A percentile compares a stretch with the other conserved stretches of the same genome.
Conservation (phyloP, 2,888 invertebrate species). For the Drosophila melanosoma region DNA sequence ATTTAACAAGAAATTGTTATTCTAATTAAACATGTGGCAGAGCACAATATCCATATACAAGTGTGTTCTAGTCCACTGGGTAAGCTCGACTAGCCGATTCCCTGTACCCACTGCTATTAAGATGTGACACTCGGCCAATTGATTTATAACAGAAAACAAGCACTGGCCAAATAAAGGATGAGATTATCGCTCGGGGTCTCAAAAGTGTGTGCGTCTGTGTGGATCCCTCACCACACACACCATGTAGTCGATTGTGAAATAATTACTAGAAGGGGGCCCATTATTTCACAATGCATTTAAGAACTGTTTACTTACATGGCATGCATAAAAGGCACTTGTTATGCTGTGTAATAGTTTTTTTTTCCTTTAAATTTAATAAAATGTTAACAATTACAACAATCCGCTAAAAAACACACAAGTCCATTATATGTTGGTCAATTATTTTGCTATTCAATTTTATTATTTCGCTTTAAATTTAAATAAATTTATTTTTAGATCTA, state of each 20-base stretch:
- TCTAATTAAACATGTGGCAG: conserved; percentile 30
- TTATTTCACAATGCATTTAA: conserved; percentile 5
- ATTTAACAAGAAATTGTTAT: conserved; percentile 4
- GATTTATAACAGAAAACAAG: conserved; percentile 52
- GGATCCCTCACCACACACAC: background rate
- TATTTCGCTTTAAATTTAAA: background rate
- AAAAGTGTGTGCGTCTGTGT: background rate
- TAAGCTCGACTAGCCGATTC: background rate
- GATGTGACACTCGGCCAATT: conserved; percentile 30
- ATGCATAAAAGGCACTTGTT: conserved; percentile 25
- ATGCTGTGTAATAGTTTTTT: conserved; percentile 4
- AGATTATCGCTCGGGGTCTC: conserved; percentile 5
- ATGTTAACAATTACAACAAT: background rate
- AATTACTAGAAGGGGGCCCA: background rate
- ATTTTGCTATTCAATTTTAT: background rate
- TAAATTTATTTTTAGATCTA: conserved; percentile 4
- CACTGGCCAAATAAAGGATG: conserved; percentile 10
- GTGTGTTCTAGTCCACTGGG: background rate
- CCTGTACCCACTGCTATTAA: background rate
- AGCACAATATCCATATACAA: background rate
- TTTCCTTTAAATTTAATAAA: background rate
- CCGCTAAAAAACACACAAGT: background rate
- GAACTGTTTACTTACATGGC: conserved; percentile 24
- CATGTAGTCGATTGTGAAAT: background rate
- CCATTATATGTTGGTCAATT: background rate